Percentiles rank a stretch among this genome's conserved stretches.
These are phyloP conservation scores for Calvadosia cruxmelitensis DNA, from an alignment of 30 jellyfish, hydroid and myxozoan genomes.

Conservation along the genomic window DNA sequence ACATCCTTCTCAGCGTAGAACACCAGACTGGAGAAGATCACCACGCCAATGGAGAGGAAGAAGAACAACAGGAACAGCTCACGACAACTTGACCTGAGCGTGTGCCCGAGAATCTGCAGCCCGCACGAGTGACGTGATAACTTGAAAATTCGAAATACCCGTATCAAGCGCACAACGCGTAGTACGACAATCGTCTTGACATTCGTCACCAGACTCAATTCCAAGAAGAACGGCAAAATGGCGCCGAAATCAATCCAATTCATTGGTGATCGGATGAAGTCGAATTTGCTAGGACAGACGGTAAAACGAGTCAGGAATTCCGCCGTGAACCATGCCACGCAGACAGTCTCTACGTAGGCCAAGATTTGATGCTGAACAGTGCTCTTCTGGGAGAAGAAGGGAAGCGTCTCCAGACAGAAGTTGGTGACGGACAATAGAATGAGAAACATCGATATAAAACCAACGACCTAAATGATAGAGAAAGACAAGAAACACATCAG, in stretches of 20 bases:
- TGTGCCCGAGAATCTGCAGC: conserved; percentile 78
- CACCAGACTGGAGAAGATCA: conserved; percentile 71
- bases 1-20: conserved; percentile 76
- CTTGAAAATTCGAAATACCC: conserved; percentile 71
- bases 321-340: conserved; percentile 73
- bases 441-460: conserved; percentile 61
- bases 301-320: conserved; percentile 48
- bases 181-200: conserved; percentile 73
- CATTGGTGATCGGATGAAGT: conserved; percentile 45
- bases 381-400: conserved; percentile 17
- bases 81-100: conserved; percentile 74
- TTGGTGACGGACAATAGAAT: conserved; percentile 62
- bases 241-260: conserved; percentile 90
- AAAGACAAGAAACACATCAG: too few species aligned
- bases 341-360: conserved; percentile 37
- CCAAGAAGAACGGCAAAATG: conserved; percentile 64
- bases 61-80: conserved; percentile 64
- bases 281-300: conserved; percentile 32
- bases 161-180: conserved; percentile 66
- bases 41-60: conserved; percentile 74
- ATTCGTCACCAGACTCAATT: conserved; percentile 32
- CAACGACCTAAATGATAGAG: conserved; percentile 33
- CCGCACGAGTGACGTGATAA: conserved; percentile 83
- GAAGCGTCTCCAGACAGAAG: conserved; percentile 70
- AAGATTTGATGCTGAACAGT: conserved; percentile 27